Percentiles rank a stretch among this genome's conserved stretches.
phyloP scores from a whole-genome alignment of 2,888 invertebrate species.

The Lasioglossum leucozonium region DNA sequence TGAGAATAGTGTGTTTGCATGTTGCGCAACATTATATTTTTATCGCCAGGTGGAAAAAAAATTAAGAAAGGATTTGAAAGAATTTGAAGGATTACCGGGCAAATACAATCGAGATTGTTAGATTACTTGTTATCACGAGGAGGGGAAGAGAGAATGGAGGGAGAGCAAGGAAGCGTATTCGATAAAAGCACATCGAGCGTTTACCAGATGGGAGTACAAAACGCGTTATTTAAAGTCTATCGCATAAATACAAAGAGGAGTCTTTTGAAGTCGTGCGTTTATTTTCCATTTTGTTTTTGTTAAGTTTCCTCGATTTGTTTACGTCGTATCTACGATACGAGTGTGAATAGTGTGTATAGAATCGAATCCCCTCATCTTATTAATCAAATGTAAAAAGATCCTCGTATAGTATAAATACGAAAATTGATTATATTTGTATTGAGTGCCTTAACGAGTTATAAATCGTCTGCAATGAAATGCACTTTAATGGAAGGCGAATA shows the following conservation, averaged over 20 bases:
- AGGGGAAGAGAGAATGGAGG: background rate
- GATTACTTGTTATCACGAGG: constrained; percentile 4
- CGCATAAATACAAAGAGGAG: constrained; percentile 27
- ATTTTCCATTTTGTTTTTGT: constrained; percentile 7
- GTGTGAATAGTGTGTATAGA: constrained; percentile 61
- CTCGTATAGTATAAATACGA: constrained; percentile 48
- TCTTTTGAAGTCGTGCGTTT: constrained; percentile 20
- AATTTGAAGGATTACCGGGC: background rate
- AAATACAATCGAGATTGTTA: constrained; percentile 9
- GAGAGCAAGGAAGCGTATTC: background rate
- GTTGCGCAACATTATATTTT: constrained; percentile 18
- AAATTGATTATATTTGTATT: constrained; percentile 63
- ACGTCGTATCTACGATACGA: constrained; percentile 22
- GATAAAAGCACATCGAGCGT: constrained; percentile 23
- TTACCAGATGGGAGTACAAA: constrained; percentile 55
- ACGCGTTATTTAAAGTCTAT: constrained; percentile 29
- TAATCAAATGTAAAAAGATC: constrained; percentile 38
- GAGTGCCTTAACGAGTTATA: constrained; percentile 67
- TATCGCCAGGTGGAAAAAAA: background rate
- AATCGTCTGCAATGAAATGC: constrained; percentile 31
- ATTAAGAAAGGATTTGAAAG: constrained; percentile 6
- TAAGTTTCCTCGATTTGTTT: constrained; percentile 32
- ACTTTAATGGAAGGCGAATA: constrained; percentile 37
- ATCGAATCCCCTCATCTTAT: constrained; percentile 34
- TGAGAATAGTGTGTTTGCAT: background rate